Percentiles rank a stretch among this genome's conserved stretches.
phyloP scores from a whole-genome alignment of 2,888 invertebrate species.

The Sinelater perroti region DNA sequence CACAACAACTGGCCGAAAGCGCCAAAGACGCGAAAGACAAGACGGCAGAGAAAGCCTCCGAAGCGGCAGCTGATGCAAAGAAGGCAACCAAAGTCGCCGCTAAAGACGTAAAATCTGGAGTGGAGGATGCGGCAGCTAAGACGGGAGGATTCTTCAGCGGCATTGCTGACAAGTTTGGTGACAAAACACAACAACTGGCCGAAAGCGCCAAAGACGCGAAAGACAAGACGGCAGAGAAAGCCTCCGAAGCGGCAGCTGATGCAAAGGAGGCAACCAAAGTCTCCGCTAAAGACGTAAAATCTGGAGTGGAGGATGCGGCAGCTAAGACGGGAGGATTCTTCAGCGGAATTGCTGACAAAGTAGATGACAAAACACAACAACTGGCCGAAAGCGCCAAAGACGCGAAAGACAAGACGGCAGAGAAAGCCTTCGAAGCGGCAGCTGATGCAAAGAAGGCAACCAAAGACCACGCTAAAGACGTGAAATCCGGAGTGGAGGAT shows the following conservation, averaged over 20 bases:
- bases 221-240: slow-evolving; percentile 12
- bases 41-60: slow-evolving; percentile 13
- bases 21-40: slow-evolving; percentile 13
- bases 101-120: not conserved
- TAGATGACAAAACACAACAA: slow-evolving; percentile 33
- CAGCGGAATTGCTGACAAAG: slow-evolving; percentile 34
- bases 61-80: slow-evolving; percentile 4
- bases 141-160: slow-evolving; percentile 38
- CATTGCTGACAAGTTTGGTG: slow-evolving; percentile 33
- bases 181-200: slow-evolving; percentile 27
- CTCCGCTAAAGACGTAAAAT: not conserved
- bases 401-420: slow-evolving; percentile 22
- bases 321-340: slow-evolving; percentile 36
- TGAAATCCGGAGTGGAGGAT: slow-evolving; percentile 7
- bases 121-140: slow-evolving; percentile 25
- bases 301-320: not conserved
- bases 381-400: slow-evolving; percentile 4
- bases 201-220: slow-evolving; percentile 29
- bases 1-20: slow-evolving; percentile 20
- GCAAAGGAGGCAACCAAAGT: slow-evolving; percentile 11
- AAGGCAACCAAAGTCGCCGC: slow-evolving; percentile 16
- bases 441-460: not conserved
- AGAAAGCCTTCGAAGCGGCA: slow-evolving; percentile 3
- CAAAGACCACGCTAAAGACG: slow-evolving; percentile 12
- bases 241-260: slow-evolving; percentile 18